These are phyloP conservation scores for Coleophora deauratella DNA, from an alignment of 2,888 invertebrate species.

Conservation along the genomic window DNA sequence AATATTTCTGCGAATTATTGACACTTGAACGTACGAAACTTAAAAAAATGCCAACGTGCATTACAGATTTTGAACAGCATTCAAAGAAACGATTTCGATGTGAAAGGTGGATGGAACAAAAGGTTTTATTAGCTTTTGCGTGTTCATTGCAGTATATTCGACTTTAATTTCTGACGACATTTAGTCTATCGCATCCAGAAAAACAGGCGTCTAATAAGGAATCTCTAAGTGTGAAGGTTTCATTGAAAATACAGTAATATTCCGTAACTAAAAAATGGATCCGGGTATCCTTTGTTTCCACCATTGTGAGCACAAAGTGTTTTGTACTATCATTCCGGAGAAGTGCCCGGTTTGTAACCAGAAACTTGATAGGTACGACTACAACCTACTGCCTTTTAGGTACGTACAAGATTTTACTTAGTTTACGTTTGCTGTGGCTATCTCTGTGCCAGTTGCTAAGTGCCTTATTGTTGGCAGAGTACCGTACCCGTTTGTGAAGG, in stretches of 20 bases:
- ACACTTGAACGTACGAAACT: too few relatives aligned
- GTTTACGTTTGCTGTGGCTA: not conserved
- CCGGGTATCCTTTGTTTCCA: slow-evolving; percentile 92
- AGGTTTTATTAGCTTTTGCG: slow-evolving; percentile 40
- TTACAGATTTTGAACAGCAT: not conserved
- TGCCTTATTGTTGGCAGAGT: slow-evolving; percentile 67
- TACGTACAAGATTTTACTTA: slow-evolving; percentile 29
- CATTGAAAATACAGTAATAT: slow-evolving; percentile 35
- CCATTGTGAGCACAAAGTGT: slow-evolving; percentile 88
- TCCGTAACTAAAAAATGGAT: slow-evolving; percentile 69
- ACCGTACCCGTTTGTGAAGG: slow-evolving; percentile 90
- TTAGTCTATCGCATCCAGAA: slow-evolving; percentile 24
- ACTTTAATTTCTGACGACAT: slow-evolving; percentile 22
- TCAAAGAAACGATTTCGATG: slow-evolving; percentile 16
- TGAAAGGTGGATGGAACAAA: slow-evolving; percentile 45
- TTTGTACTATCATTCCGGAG: slow-evolving; percentile 85
- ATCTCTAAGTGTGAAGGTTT: slow-evolving; percentile 25
- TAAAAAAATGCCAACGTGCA: too few relatives aligned
- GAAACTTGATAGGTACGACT: slow-evolving; percentile 69
- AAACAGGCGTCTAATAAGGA: slow-evolving; percentile 16
- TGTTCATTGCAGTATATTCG: slow-evolving; percentile 33
- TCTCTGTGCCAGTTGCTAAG: slow-evolving; percentile 39
- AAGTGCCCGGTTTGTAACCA: slow-evolving; percentile 85
- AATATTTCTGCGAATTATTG: too few relatives aligned
- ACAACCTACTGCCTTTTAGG: slow-evolving; percentile 86